Evolutionary conservation across 1,140 invertebrate species (phyloP), one percentile per base, ranked within the genome.

Genomic region (Chrysoperla carnea): DNA sequence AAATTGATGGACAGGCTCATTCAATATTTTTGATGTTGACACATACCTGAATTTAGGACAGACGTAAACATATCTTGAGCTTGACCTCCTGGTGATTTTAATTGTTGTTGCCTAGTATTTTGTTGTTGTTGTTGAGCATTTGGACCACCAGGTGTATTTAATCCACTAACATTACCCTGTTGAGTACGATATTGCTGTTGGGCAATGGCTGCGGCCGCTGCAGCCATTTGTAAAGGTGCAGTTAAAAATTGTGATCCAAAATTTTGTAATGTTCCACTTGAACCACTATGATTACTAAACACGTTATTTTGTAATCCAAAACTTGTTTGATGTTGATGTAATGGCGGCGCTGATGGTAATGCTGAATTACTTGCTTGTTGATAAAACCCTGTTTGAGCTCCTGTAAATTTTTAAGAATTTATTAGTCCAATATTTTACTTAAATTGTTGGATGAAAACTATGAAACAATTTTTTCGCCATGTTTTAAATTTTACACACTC

Each of bases 301-400:
- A 58, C 52, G 38, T 52, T 58, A n/a, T 52, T 52, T 46, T 58
- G 58, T 12, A 58, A 47, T 13, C 58, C 58, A 41, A 53, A 58
- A 23, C 58, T 53, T 8, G 56, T 48, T 44, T 59, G 58, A 41
- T 58, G 56, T 42, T 56, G 58, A 37, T 52, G 51, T 28, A 56
- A 44, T 23, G 17, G 17, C 33, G 52, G 57, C n/a, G 50, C 54
- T 8, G 55, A 54, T 15, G 48, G 52, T 15, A 57, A 35, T 11
- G 52, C 50, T 11, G 56, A 59, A 46, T 45, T 58, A 12, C 52
- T 55, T 7, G 58, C 56, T 45, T 57, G 56, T 49, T 59, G 58
- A 45, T 53, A 60, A 41, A 55, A 60, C 9, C 57, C 58, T 39
- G 52, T 55, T 41, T 60, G 58, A n/a, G 52, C 58, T 29, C 53